Conservation (phyloP, 2,888 invertebrate genomes). For the Toxonevra muliebris region DNA sequence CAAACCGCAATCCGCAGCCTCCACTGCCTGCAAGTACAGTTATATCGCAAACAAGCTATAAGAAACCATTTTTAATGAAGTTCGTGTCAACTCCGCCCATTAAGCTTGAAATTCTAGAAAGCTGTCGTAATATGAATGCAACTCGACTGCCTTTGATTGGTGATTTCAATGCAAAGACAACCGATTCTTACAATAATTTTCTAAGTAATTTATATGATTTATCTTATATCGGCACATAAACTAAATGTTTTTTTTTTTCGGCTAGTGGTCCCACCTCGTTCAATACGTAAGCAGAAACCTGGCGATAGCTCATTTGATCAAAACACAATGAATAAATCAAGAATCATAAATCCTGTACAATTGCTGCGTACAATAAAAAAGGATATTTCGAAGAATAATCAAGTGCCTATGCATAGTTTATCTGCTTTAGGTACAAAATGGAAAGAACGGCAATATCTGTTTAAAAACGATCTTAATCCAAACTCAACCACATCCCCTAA, state of each 20-base stretch:
- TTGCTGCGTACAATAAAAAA: slow-evolving; percentile 58
- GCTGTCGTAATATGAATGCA: slow-evolving; percentile 39
- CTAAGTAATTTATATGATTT: slow-evolving; percentile 36
- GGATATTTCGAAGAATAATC: slow-evolving; percentile 37
- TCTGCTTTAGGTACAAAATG: slow-evolving; percentile 52
- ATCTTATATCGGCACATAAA: background rate
- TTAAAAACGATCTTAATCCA: slow-evolving; percentile 45
- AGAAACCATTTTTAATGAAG: slow-evolving; percentile 48
- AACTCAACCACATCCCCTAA: background rate
- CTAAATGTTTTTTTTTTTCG: too few relatives aligned
- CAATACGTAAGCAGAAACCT: slow-evolving; percentile 41
- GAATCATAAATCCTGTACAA: slow-evolving; percentile 55
- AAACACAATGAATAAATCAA: slow-evolving; percentile 52
- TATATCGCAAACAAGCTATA: slow-evolving; percentile 10
- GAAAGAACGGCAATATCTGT: slow-evolving; percentile 53
- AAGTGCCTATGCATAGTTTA: slow-evolving; percentile 35
- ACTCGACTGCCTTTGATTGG: slow-evolving; percentile 56
- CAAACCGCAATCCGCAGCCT: slow-evolving; percentile 30
- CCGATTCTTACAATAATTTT: slow-evolving; percentile 41
- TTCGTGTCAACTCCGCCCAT: slow-evolving; percentile 61
- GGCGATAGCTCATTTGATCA: slow-evolving; percentile 40
- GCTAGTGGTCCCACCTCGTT: slow-evolving; percentile 42
- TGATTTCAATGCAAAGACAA: slow-evolving; percentile 47
- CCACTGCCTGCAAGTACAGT: slow-evolving; percentile 30
- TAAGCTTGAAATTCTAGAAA: slow-evolving; percentile 47